Base-by-base conservation (phyloP, 2,888 invertebrate genomes). In the Parasteatoda lunata region DNA sequence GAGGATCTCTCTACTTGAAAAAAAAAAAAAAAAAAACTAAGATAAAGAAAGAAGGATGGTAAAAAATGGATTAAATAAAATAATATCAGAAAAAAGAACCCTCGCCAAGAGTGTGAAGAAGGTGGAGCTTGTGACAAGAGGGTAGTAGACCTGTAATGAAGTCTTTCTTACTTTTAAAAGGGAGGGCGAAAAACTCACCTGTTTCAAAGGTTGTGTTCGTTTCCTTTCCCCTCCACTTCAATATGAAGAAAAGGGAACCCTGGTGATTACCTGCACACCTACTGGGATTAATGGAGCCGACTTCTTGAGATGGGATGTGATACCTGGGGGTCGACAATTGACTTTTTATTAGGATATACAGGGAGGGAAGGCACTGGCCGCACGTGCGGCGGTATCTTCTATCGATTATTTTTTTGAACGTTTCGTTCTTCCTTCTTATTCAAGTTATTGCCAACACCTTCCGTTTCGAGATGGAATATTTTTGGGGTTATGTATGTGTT, bases 201-300 rank as follows among this genome's bases (percentile, higher is more conserved):
- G 82, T 82, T 82, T 69, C n/a, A 69, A 13, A 69, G 11, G 45
- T 70, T 70, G 52, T n/a, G n/a, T n/a, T n/a, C n/a, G n/a, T 51
- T 59, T 73, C 54, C 15, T 65, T 49, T 49, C 30, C 65, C 65
- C 73, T 47, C 79, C 79, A 64, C 79, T 59, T 71, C 48, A 59
- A 45, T 47, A 47, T 13, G 79, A 79, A 54, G 15, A 54, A 69
- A 51, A 68, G 81, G 52, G 85, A 86, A 76, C 82, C 77, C 82
- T 69, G 77, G 69, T 82, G 81, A 87, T 82, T 82, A 82, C 81
- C 86, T 82, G 86, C 86, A 87, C 86, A 87, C 86, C 86, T 87
- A 82, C 81, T 77, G 86, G 68, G 86, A 87, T 87, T 72, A 87
- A 87, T 81, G 82, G 86, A 77, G 81, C 86, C 86, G 86, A 77